phyloP scores from a whole-genome alignment of 53 echinoderm and acorn worm species.

The Paracentrotus lividus region DNA sequence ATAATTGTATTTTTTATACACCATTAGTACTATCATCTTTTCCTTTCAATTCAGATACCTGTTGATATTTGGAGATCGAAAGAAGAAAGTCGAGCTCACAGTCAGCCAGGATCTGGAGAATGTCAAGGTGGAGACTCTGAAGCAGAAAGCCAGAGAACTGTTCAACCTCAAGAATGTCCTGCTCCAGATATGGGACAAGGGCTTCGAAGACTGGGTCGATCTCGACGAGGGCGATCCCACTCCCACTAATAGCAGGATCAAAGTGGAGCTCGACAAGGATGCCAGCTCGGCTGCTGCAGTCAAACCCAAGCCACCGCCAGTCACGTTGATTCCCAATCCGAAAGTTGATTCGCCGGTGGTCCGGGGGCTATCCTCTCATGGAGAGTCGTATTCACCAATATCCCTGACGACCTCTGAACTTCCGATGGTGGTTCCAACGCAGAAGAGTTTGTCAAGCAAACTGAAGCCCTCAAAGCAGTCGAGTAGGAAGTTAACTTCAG shows the following conservation, averaged over 20 bases:
- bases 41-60: conserved; percentile 68
- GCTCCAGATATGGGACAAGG: conserved; percentile 83
- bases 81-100: conserved; percentile 75
- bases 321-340: neutral
- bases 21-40: no score
- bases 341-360: neutral
- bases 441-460: neutral
- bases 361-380: neutral
- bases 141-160: conserved; percentile 44
- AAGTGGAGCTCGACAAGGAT: conserved; percentile 53
- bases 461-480: neutral
- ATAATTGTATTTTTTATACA: no score
- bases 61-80: conserved; percentile 74
- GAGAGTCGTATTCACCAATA: neutral
- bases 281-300: neutral
- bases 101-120: conserved; percentile 31
- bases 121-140: conserved; percentile 59
- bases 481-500: neutral
- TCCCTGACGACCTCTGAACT: neutral
- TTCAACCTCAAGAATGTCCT: conserved; percentile 65
- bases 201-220: conserved; percentile 86
- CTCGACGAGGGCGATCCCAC: conserved; percentile 72
- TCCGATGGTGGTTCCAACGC: neutral
- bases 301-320: no score
- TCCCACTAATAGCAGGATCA: conserved; percentile 69